Evolutionary conservation across 2,113 vertebrate genomes (phyloP).

Genomic region (Craseonycteris thonglongyai): DNA sequence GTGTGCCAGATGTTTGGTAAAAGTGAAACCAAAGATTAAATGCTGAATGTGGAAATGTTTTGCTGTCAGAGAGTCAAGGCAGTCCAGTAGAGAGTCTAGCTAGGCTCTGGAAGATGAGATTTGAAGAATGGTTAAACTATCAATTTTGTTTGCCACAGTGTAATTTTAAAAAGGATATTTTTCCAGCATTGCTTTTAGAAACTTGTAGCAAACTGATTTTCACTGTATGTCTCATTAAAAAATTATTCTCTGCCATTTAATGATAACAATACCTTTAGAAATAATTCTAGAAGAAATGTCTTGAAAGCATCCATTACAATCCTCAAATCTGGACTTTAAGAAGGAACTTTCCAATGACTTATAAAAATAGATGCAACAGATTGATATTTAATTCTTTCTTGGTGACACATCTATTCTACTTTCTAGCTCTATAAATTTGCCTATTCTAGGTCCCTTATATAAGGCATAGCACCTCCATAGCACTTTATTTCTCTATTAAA

Average conservation of each 20-base stretch:
- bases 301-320: neutral
- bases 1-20: neutral
- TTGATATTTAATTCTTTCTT: neutral
- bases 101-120: neutral
- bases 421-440: neutral
- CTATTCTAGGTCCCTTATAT: neutral
- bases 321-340: neutral
- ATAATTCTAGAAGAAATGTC: neutral
- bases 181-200: neutral
- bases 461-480: neutral
- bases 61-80: neutral
- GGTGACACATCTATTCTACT: neutral
- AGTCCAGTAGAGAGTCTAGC: neutral
- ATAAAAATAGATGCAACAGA: neutral
- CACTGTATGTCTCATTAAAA: neutral
- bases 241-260: neutral
- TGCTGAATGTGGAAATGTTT: neutral
- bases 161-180: no score
- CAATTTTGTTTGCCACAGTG: no score
- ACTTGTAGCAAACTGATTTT: neutral
- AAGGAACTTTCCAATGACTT: neutral
- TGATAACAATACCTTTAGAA: neutral
- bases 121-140: neutral
- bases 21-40: neutral
- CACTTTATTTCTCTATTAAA: neutral